Percentiles rank a stretch among this genome's conserved stretches.
Evolutionary conservation across 1,140 invertebrate species (phyloP).

Genomic region (Sitobion miscanthi): DNA sequence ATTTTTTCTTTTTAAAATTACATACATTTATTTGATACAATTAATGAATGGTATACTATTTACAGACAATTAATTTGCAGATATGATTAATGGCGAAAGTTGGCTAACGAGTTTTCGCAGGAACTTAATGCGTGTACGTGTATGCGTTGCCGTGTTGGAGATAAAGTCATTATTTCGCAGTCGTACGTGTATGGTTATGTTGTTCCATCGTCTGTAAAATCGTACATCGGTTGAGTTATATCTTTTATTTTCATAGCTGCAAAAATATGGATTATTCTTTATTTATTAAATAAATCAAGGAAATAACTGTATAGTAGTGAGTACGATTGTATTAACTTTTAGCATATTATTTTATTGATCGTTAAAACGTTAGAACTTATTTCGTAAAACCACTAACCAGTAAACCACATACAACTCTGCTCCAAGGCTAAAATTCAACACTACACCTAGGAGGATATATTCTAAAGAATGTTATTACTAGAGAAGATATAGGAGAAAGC

Average conservation of each 20-base stretch:
- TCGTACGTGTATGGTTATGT: neutral
- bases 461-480: neutral
- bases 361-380: neutral
- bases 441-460: neutral
- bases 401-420: neutral
- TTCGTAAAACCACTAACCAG: neutral
- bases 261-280: neutral
- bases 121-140: neutral
- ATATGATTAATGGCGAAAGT: conserved; percentile 15
- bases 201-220: neutral
- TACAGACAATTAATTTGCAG: neutral
- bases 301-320: neutral
- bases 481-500: neutral
- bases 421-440: neutral
- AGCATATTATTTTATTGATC: neutral
- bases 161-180: neutral
- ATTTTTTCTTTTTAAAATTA: neutral
- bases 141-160: neutral
- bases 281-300: neutral
- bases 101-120: neutral
- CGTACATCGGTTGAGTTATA: neutral
- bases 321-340: neutral
- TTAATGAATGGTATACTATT: neutral
- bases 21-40: neutral
- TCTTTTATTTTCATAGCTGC: neutral